Percentiles rank a stretch among this genome's conserved stretches.
Evolutionary conservation across 2,797 vertebrate genomes (phyloP).

Genomic region (Lindbergichthys nudifrons): DNA sequence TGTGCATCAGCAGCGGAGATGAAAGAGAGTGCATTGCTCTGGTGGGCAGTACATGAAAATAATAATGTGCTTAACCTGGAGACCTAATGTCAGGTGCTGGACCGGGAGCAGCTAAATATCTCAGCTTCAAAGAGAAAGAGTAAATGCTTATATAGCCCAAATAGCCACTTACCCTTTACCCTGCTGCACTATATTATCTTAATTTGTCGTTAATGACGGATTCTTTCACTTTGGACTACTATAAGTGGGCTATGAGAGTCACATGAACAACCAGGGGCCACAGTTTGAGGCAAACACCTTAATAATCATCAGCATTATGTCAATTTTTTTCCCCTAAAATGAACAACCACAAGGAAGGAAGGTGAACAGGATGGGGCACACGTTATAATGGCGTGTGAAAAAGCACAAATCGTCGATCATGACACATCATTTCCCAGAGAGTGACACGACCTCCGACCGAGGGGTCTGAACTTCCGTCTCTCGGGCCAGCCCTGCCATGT

Average conservation of each 20-base stretch:
- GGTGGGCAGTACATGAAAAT: slow-evolving; percentile 9
- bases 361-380: slow-evolving; percentile 5
- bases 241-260: not conserved
- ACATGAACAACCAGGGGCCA: not conserved
- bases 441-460: slow-evolving; percentile 76
- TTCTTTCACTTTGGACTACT: not conserved
- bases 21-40: slow-evolving; percentile 12
- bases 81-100: slow-evolving; percentile 9
- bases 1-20: slow-evolving; percentile 18
- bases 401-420: slow-evolving; percentile 21
- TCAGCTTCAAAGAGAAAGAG: not conserved
- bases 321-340: not conserved
- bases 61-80: slow-evolving; percentile 28
- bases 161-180: not conserved
- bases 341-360: not conserved
- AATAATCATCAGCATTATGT: not conserved
- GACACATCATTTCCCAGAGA: slow-evolving; percentile 52
- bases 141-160: slow-evolving; percentile 6
- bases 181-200: not conserved
- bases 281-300: not conserved
- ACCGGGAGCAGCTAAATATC: not conserved
- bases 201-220: not conserved
- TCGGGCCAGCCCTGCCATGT: slow-evolving; percentile 62
- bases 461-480: slow-evolving; percentile 73
- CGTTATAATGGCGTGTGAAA: slow-evolving; percentile 38